Conservation (phyloP, 2,888 invertebrate species). For the Microctonus hyperodae region DNA sequence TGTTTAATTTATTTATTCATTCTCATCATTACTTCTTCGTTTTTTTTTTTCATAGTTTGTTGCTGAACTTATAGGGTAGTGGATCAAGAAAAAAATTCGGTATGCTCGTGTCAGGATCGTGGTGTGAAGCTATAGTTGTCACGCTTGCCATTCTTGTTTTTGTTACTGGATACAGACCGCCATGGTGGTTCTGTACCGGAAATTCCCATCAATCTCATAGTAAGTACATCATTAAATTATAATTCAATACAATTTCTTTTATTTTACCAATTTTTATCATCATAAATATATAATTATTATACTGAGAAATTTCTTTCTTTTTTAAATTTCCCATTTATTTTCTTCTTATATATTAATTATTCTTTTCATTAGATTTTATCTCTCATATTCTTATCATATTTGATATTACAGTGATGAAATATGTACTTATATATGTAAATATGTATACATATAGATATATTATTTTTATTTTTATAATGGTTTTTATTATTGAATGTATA, state of each 20-base stretch:
- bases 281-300: too few relatives aligned
- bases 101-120: constrained; percentile 52
- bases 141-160: constrained; percentile 51
- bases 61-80: constrained; percentile 3
- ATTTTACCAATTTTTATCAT: neutral
- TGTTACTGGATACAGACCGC: constrained; percentile 54
- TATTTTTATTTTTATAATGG: too few relatives aligned
- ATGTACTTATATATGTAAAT: neutral
- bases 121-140: constrained; percentile 55
- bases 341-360: neutral
- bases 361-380: neutral
- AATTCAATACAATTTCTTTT: neutral
- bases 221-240: constrained; percentile 37
- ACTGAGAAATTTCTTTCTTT: too few relatives aligned
- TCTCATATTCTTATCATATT: neutral
- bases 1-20: constrained; percentile 2
- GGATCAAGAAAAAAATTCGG: too few relatives aligned
- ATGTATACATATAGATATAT: too few relatives aligned
- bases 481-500: too few relatives aligned
- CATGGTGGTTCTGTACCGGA: constrained; percentile 56
- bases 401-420: neutral
- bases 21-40: constrained; percentile 9
- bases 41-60: too few relatives aligned
- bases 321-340: neutral
- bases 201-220: constrained; percentile 43